Evolutionary conservation across 2,888 invertebrate genomes (phyloP).

Genomic region (Capitulum mitella): DNA sequence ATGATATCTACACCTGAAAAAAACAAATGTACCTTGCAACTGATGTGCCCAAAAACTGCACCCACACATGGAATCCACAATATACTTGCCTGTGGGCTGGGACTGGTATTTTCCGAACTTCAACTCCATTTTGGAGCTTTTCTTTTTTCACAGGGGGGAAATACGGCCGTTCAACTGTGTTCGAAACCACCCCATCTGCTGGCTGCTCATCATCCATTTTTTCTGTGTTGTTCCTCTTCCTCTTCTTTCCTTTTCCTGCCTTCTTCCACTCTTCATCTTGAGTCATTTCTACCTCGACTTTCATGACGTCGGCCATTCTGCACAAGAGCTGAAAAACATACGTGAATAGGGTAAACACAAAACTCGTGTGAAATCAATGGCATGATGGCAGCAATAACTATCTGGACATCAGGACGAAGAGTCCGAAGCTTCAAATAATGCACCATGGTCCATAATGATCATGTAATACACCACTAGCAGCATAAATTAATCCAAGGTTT

Average conservation of each 20-base stretch:
- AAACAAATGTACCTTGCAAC: too few relatives aligned
- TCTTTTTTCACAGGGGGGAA: slow-evolving; percentile 42
- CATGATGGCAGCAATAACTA: too few relatives aligned
- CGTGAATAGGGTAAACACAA: too few relatives aligned
- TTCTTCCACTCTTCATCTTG: background rate
- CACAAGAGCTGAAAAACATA: background rate
- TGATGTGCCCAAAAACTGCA: too few relatives aligned
- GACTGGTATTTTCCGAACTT: slow-evolving; percentile 58
- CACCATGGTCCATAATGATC: too few relatives aligned
- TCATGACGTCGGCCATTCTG: background rate
- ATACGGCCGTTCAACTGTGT: slow-evolving; percentile 35
- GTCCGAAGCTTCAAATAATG: too few relatives aligned
- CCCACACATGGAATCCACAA: background rate
- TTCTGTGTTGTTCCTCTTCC: slow-evolving; percentile 15
- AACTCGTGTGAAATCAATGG: too few relatives aligned
- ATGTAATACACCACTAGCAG: too few relatives aligned
- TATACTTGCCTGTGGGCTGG: slow-evolving; percentile 60
- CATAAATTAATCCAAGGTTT: too few relatives aligned
- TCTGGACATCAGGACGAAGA: too few relatives aligned
- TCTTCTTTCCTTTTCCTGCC: background rate
- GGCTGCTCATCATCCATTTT: slow-evolving; percentile 15
- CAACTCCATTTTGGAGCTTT: slow-evolving; percentile 37
- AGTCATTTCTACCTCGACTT: background rate
- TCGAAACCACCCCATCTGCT: background rate
- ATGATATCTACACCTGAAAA: too few relatives aligned